A percentile compares a stretch with the other conserved stretches of the same genome.
Conservation (phyloP, 2,113 vertebrate genomes). For the Pachyramphus minor region DNA sequence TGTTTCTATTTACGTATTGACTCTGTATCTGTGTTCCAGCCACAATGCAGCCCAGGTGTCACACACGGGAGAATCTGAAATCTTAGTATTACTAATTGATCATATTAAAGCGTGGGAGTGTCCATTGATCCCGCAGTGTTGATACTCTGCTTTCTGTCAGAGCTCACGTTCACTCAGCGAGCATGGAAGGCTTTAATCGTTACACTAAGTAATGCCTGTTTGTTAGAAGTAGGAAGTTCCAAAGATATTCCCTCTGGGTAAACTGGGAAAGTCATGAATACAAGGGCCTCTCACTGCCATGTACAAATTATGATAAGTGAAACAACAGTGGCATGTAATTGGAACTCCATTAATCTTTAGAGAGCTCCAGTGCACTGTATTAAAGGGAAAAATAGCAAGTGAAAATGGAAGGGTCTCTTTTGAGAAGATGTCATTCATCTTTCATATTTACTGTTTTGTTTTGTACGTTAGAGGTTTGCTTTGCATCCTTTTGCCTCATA, state of each 20-base stretch:
- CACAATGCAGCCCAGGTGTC: background rate
- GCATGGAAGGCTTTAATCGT: background rate
- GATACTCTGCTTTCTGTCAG: constrained; percentile 3
- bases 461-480: background rate
- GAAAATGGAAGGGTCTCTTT: background rate
- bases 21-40: background rate
- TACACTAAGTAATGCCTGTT: constrained; percentile 23
- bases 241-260: constrained; percentile 44
- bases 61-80: background rate
- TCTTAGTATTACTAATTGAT: background rate
- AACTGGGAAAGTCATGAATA: constrained; percentile 2
- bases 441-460: constrained; percentile 9
- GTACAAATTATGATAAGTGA: constrained; percentile 33
- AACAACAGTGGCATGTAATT: constrained; percentile 23
- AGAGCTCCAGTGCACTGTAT: background rate
- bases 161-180: background rate
- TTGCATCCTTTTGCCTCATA: background rate
- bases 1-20: background rate
- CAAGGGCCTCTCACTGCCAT: background rate
- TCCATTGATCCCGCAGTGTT: background rate
- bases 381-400: constrained; percentile 21
- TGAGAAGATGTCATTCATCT: background rate
- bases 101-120: background rate
- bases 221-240: constrained; percentile 35
- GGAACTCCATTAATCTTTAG: constrained; percentile 27